A percentile compares a stretch with the other conserved stretches of the same genome.
These are phyloP conservation scores for Notodonta dromedarius DNA, from an alignment of 2,888 invertebrate species.

Conservation along the genomic window DNA sequence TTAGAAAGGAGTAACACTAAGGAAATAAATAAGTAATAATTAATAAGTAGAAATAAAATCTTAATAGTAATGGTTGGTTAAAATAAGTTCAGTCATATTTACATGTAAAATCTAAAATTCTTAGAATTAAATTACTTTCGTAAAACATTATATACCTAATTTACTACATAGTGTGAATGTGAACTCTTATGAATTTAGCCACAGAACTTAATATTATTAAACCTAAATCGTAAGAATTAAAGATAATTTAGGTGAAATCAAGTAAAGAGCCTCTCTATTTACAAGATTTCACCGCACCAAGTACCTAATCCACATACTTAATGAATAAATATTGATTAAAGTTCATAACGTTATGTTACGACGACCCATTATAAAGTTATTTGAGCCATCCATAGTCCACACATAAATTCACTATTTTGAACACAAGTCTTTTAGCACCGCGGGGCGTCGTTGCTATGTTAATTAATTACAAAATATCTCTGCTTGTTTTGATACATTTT, in stretches of 20 bases:
- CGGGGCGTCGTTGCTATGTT: conserved; percentile 21
- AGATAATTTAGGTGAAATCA: conserved; percentile 65
- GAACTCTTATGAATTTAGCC: conserved; percentile 52
- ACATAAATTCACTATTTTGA: conserved; percentile 59
- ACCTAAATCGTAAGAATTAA: conserved; percentile 32
- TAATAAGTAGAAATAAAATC: conserved; percentile 36
- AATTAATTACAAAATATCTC: conserved; percentile 69
- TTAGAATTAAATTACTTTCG: conserved; percentile 49
- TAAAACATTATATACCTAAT: conserved; percentile 31
- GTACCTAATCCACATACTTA: conserved; percentile 42
- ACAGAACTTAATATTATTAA: conserved; percentile 49
- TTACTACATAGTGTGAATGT: conserved; percentile 50
- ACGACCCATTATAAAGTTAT: conserved; percentile 12
- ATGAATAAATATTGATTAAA: conserved; percentile 38
- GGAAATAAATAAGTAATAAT: conserved; percentile 34
- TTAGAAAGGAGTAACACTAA: conserved; percentile 15
- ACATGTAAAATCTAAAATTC: conserved; percentile 47
- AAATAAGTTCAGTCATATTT: conserved; percentile 63
- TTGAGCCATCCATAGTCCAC: conserved; percentile 26
- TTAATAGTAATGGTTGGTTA: conserved; percentile 51
- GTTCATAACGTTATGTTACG: conserved; percentile 22
- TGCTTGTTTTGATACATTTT: conserved; percentile 89
- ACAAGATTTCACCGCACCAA: conserved; percentile 75
- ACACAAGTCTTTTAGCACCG: conserved; percentile 68
- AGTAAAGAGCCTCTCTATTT: conserved; percentile 77